Percentiles rank a stretch among this genome's conserved stretches.
Conservation (phyloP, 2,113 vertebrate genomes). For the Beaufortia kweichowensis region DNA sequence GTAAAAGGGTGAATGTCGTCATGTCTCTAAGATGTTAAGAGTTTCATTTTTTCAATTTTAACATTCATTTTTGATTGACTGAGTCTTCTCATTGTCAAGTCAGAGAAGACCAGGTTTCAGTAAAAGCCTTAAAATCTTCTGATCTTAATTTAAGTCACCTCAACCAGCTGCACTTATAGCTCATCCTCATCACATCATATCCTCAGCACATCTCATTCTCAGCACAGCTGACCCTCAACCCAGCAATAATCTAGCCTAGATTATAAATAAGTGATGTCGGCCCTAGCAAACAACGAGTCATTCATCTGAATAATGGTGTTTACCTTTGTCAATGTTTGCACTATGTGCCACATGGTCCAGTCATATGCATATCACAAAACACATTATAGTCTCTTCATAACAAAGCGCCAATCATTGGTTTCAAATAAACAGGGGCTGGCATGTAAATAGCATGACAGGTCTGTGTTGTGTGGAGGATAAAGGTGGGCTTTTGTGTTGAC, state of each 20-base stretch:
- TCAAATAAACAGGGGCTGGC: neutral
- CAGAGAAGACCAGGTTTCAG: too few relatives aligned
- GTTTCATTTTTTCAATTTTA: too few relatives aligned
- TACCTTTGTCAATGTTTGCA: slow-evolving; percentile 42
- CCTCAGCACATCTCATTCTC: neutral
- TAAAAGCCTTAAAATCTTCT: too few relatives aligned
- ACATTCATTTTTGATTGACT: too few relatives aligned
- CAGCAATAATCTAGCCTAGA: neutral
- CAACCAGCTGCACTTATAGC: too few relatives aligned
- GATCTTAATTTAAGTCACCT: too few relatives aligned
- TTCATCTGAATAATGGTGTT: slow-evolving; percentile 39
- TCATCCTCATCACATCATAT: too few relatives aligned
- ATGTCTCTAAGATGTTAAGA: too few relatives aligned
- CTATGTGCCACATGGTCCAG: slow-evolving; percentile 1
- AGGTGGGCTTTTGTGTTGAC: slow-evolving; percentile 10
- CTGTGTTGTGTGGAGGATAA: neutral
- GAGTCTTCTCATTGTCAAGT: too few relatives aligned
- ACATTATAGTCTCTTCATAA: slow-evolving; percentile 11
- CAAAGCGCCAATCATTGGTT: neutral
- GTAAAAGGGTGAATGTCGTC: too few relatives aligned
- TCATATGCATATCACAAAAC: slow-evolving; percentile 34
- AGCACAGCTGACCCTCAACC: neutral
- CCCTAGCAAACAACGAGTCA: slow-evolving; percentile 29
- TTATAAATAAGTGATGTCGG: slow-evolving; percentile 32
- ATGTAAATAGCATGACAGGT: slow-evolving; percentile 12